Base-by-base conservation (phyloP, 2,113 vertebrate genomes). In the Microtus montanus region DNA sequence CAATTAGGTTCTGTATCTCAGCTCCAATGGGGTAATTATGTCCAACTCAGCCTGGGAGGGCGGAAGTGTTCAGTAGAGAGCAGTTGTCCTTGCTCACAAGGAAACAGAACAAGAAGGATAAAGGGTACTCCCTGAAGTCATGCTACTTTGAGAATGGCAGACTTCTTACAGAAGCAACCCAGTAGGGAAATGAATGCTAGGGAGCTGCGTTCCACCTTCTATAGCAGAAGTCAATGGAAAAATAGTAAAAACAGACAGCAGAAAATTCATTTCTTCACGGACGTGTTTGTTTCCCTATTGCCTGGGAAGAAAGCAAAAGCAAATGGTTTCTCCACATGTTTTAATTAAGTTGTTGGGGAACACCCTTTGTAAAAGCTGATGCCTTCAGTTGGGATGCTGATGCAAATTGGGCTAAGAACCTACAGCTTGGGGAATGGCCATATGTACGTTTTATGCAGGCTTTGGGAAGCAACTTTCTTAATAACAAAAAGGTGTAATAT, bases 1-100 rank as follows among this genome's bases (percentile, higher is more conserved):
- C 97, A 98, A 92, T 94, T 95, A 95, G 94, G 97, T 92, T 95
- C 97, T 97, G 96, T 97, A 93, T 78, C 95, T 97, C 86, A 78
- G 75, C 95, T 96, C 97, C 92, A n/a, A n/a, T 47, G 93, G 54
- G 28, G 92, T 85, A 94, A 97, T 98, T 98, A 98, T 96, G 96
- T 97, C 97, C 96, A 97, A 95, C 85, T 96, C 91, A 3, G 91
- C 91, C 94, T 96, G 96, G 97, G 98, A 98, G 24, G 77, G 96
- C 92, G 92, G 93, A 97, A 98, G 97, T 91, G 94, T 97, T 98
- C 98, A 98, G 96, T 73, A 93, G 98, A 98, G 98, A 98, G 97
- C 97, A 97, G 94, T 98, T 98, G 98, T 94, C 98, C 98, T 98
- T 98, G 97, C 47, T 96, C 77, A 95, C 44, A 96, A 92, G 44